Percentiles rank a stretch among this genome's conserved stretches.
Evolutionary conservation across 2,113 vertebrate genomes (phyloP).

Genomic region (Neoarius graeffei): DNA sequence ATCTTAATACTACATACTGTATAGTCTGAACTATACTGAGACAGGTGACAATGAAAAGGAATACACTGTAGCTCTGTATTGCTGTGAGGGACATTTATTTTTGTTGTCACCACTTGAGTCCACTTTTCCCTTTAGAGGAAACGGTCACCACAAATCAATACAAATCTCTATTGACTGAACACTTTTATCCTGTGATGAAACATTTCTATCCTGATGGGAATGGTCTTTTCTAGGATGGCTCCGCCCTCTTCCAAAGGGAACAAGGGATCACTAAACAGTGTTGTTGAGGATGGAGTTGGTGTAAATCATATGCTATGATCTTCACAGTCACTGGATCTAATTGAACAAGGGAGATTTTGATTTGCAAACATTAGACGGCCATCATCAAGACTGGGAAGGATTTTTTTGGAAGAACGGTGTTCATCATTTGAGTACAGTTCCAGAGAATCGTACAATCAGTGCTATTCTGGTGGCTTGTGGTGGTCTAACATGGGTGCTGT

Average conservation of each 20-base stretch:
- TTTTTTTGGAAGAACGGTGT: not conserved
- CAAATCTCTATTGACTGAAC: not conserved
- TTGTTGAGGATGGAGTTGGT: not conserved
- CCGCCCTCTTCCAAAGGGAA: not conserved
- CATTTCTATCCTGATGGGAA: not conserved
- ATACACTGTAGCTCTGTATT: not conserved
- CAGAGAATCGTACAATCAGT: not conserved
- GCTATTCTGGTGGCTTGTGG: not conserved
- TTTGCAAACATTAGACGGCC: too few relatives aligned
- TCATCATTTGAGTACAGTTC: not conserved
- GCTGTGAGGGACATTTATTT: too few relatives aligned
- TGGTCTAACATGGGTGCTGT: too few relatives aligned
- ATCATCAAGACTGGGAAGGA: too few relatives aligned
- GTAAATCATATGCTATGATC: not conserved
- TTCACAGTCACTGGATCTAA: too few relatives aligned
- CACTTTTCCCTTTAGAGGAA: not conserved
- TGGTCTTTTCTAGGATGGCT: not conserved
- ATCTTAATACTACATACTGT: too few relatives aligned
- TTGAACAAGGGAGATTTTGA: too few relatives aligned
- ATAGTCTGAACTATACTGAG: too few relatives aligned
- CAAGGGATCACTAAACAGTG: too few relatives aligned
- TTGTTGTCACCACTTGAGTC: not conserved
- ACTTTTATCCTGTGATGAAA: not conserved
- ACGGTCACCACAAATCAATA: not conserved
- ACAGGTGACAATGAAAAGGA: not conserved